Base-by-base conservation (phyloP, 2,797 vertebrate genomes). In the Molossus alvarezi region DNA sequence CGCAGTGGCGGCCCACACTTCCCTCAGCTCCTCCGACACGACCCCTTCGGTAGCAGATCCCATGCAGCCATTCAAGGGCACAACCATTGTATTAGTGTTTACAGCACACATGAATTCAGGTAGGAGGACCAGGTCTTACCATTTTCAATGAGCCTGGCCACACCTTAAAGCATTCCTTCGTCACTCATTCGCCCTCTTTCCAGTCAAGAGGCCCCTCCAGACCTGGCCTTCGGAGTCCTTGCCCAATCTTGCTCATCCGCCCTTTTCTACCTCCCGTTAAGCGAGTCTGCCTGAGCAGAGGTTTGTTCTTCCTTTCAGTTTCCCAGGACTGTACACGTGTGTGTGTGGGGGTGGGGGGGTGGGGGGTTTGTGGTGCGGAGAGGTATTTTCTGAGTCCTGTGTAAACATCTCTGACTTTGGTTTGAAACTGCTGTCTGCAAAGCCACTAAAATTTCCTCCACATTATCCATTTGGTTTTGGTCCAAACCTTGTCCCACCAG, bases 331-430 rank as follows among this genome's bases (percentile, higher is more conserved):
- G 15, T 77, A 9, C 7, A 55, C 3, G 0, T 51, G 3, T 10
- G 6, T 29, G 1, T n/a, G 0, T 20, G 2, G 12, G 13, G 25
- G 7, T 48, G 13, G 37, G 9, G 15, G 3, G 29, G 1, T 29
- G 37, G 9, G 15, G 3, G 29, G 1, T 29, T 2, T 23, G 13
- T 51, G 4, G 20, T 64, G 17, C 27, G 7, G 6, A 81, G 37
- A 93, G 14, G 23, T 23, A 65, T 83, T 86, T 94, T 75, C 58
- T 81, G 41, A 77, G 62, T 58, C 29, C 58, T 62, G 1, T 4
- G 0, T 58, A 64, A 84, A 37, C 17, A 37, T 57, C 51, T 69
- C 79, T 33, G 27, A 55, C 53, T 90, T 86, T 37, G 87, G 33
- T 7, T 67, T 65, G 60, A 85, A 89, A 88, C 13, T 57, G 9